Evolutionary conservation across 2,888 invertebrate genomes (phyloP), one percentile per base, ranked within the genome.

Genomic region (Colletes collaris): DNA sequence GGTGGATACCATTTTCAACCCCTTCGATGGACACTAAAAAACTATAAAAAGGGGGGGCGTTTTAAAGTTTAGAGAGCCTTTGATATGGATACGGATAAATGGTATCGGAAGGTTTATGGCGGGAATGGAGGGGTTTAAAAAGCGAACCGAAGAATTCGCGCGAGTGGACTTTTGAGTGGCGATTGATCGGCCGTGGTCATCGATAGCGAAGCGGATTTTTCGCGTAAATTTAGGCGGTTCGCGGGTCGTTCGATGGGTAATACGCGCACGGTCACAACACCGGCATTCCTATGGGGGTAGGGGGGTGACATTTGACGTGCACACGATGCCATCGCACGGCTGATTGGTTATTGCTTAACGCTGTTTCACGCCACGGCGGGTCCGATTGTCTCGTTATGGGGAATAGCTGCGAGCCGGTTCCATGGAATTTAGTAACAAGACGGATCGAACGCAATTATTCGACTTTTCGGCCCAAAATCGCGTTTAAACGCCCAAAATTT

Each of bases 291-390:
- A 37, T 10, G 53, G 55, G 70, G 49, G 50, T 44, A 27, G 64
- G 60, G 53, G 68, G 79, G 53, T 82, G 89, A 88, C 88, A 85
- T 89, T 89, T 88, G 89, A 89, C 87, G 86, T 88, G 83, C 83
- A 84, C 79, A 76, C 87, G 81, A 84, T 81, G 86, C 79, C 63
- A 72, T 83, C 76, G 69, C 83, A 89, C 87, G 85, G 86, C 72
- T 86, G 87, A 91, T 90, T 85, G 89, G 88, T 90, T 88, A 90
- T 89, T 89, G 89, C 89, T 89, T 89, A 88, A 90, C 86, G 85
- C 71, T 81, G 87, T 89, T 90, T 89, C 87, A 86, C 83, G 88
- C 84, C 63, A 73, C 70, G 65, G 58, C 82, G 79, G 78, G 35
- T 79, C 66, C 66, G 76, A 75, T 75, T 71, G 58, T 75, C 70